Evolutionary conservation across 2,113 vertebrate genomes (phyloP).

Genomic region (Oncorhynchus tshawytscha): DNA sequence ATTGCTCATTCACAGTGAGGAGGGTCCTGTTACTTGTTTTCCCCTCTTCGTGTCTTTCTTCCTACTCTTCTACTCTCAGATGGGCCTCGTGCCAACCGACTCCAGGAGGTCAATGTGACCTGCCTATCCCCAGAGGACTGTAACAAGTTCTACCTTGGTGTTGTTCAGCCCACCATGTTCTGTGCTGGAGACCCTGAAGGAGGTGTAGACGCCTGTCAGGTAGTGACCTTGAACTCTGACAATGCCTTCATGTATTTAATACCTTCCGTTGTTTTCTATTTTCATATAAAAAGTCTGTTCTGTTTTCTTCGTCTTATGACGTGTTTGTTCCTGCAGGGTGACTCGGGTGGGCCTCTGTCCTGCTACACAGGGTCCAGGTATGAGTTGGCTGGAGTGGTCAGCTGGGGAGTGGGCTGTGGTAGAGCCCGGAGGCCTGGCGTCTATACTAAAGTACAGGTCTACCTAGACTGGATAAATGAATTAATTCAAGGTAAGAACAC

Average conservation of each 20-base stretch:
- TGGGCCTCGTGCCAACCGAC: constrained; percentile 49
- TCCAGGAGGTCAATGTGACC: constrained; percentile 75
- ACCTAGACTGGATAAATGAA: constrained; percentile 70
- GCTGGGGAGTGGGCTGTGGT: constrained; percentile 84
- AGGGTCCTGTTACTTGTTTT: not conserved
- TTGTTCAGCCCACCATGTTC: constrained; percentile 56
- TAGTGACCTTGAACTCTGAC: constrained; percentile 13
- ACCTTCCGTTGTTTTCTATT: no score
- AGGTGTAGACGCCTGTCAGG: constrained; percentile 64
- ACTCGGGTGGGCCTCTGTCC: constrained; percentile 82
- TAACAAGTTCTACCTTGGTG: constrained; percentile 43
- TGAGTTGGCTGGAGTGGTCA: constrained; percentile 74
- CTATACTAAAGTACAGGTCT: constrained; percentile 71
- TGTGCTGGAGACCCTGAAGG: constrained; percentile 59
- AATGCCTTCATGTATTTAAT: no score
- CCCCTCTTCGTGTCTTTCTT: not conserved
- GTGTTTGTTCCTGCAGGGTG: constrained; percentile 69
- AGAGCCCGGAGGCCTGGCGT: constrained; percentile 74
- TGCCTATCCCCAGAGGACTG: constrained; percentile 47
- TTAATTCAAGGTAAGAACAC: not conserved
- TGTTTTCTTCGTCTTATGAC: no score
- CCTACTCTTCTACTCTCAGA: constrained; percentile 38
- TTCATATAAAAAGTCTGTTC: no score
- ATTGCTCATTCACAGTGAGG: not conserved
- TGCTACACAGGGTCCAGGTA: constrained; percentile 60